Evolutionary conservation across 1,140 invertebrate genomes (phyloP), one percentile per base, ranked within the genome.

Genomic region (Lanistes nyassanus): DNA sequence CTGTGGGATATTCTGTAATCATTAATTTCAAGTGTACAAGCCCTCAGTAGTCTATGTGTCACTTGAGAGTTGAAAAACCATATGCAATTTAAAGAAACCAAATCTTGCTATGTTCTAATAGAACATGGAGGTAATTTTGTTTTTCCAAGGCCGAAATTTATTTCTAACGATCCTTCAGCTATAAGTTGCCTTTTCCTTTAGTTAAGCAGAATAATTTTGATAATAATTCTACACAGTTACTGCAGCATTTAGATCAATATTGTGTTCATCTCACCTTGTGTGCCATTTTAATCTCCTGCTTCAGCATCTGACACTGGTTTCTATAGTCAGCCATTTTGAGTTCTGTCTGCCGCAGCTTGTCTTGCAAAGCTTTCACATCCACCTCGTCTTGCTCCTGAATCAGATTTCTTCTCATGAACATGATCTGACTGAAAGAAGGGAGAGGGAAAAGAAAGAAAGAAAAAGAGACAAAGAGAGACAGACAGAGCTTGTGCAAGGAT

Each of bases 281-380:
- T 16, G 81, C 81, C 36, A 87, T 78, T 79, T 88, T 88, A 9
- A 90, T 69, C 80, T 90, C 89, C 53, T 88, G 82, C 79, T 86
- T 87, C 0, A 88, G 76, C 16, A 83, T 76, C 58, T 86, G 84
- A 69, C 76, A 79, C 78, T 87, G 87, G 72, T 86, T 89, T 58
- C 87, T 79, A 67, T 78, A 85, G 64, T 90, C 89, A 37, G 84
- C 76, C 67, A 86, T 70, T 74, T 86, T 87, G 19, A 71, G 69
- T 69, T 89, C 88, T 34, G 85, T 77, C 37, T 86, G 82, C 82
- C 84, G 84, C 56, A 88, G 68, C 78, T 87, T 89, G 60, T 88
- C 87, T 76, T 88, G 86, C 71, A 87, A 55, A 3, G 81, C 79
- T 74, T 87, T 88, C 21, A 85, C 74, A 72, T 89, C 85, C 47